Evolutionary conservation across 2,888 invertebrate genomes (phyloP).

Genomic region (Buathra laborator): DNA sequence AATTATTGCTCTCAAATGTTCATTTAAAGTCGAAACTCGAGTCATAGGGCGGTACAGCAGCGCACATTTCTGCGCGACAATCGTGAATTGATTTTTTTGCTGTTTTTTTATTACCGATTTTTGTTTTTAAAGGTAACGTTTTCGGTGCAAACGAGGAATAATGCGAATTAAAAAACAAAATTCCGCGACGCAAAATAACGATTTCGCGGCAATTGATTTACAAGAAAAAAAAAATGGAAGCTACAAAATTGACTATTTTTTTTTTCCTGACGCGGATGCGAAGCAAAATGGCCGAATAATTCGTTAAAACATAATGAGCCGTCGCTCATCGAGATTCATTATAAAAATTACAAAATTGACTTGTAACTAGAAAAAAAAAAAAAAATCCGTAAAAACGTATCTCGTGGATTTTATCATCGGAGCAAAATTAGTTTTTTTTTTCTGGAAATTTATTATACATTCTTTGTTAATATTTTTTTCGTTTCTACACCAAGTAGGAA

Average conservation of each 20-base stretch:
- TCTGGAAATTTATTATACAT: constrained; percentile 1
- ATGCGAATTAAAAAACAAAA: too few relatives aligned
- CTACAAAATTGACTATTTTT: too few relatives aligned
- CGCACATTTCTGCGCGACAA: too few relatives aligned
- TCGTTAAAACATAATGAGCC: background rate
- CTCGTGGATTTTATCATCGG: background rate
- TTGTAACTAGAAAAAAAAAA: background rate
- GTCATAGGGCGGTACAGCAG: background rate
- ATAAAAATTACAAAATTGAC: background rate
- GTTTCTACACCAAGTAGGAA: constrained; percentile 8
- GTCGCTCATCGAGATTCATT: too few relatives aligned
- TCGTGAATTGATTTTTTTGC: too few relatives aligned
- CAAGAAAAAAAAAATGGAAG: too few relatives aligned
- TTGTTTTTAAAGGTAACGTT: too few relatives aligned
- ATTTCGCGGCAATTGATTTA: too few relatives aligned
- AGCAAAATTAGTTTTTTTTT: background rate
- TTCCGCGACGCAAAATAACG: too few relatives aligned
- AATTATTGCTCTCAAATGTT: background rate
- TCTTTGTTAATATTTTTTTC: background rate
- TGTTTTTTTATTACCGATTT: too few relatives aligned
- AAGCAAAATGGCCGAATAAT: background rate
- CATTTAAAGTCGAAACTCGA: background rate
- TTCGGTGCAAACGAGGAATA: too few relatives aligned
- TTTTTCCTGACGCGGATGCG: background rate
- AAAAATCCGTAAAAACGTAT: background rate